Conservation (phyloP, 2,113 vertebrate genomes). For the Pelecanoides urinatrix region DNA sequence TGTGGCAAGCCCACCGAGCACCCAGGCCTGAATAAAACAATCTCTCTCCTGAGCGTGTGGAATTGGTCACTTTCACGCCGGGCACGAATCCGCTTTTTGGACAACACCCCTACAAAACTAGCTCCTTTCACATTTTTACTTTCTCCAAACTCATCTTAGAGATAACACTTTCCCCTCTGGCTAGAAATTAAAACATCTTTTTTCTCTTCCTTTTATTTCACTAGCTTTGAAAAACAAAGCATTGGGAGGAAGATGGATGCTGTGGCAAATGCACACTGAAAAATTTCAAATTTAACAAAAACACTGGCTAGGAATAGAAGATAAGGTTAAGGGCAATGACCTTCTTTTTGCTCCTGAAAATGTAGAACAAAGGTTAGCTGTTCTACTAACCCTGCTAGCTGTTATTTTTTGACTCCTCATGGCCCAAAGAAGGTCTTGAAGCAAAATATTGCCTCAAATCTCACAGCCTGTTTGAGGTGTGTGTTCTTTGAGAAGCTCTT, state of each 20-base stretch:
- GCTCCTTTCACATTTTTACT: conserved; percentile 1
- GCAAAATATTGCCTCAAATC: conserved; percentile 58
- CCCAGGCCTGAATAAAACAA: no score
- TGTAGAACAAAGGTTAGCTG: conserved; percentile 53
- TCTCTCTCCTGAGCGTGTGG: no score
- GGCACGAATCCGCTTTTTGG: no score
- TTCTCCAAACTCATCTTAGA: background rate
- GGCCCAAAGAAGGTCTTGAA: conserved; percentile 37
- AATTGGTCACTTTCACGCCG: no score
- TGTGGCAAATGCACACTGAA: background rate
- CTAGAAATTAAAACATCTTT: background rate
- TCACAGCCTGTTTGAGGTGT: conserved; percentile 26
- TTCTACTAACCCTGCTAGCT: conserved; percentile 23
- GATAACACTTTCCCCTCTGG: background rate
- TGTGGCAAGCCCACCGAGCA: no score
- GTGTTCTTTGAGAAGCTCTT: conserved; percentile 21
- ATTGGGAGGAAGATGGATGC: background rate
- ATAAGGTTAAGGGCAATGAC: conserved; percentile 39
- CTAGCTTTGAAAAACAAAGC: background rate
- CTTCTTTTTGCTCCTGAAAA: conserved; percentile 60
- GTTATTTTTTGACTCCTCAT: background rate
- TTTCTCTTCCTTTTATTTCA: background rate
- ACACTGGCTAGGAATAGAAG: conserved; percentile 10
- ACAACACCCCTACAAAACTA: background rate
- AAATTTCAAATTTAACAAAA: conserved; percentile 44